Base-by-base conservation (phyloP, 2,113 vertebrate species). In the Charina bottae region DNA sequence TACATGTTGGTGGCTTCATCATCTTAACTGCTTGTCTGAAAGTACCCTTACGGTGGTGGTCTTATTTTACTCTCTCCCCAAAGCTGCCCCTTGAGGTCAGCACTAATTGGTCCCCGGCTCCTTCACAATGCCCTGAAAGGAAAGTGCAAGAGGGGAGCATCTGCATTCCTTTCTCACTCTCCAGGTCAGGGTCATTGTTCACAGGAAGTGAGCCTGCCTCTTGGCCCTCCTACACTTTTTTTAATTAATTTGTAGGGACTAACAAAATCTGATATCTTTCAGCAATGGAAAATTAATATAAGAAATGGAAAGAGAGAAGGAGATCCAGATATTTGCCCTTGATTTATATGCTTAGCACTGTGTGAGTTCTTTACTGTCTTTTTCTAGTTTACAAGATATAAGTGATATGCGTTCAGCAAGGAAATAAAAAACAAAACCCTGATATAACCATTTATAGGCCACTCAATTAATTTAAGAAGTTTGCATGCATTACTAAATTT, bases 391-490 rank as follows among this genome's bases (percentile, higher is more conserved):
- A 95, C 92, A 92, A 96, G 93, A 92, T 96, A 93, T 92, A 95
- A 94, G 94, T 95, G 95, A 95, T 95, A 96, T 95, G 93, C 37
- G 12, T 94, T 97, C 95, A 96, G 93, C 96, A 96, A 96, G 94
- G 92, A 93, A 94, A 94, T 96, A 96, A 97, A 96, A 96, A 95
- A 96, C 92, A 94, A 96, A 96, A 97, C 95, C 96, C 94, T 97
- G 96, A 94, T 95, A 95, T 96, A 95, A 95, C 96, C 95, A 96
- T 96, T 95, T 96, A 96, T 96, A 97, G 96, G 95, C 96, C 96
- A 97, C 93, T 86, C 28, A 96, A 94, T 96, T 97, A 96, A 88
- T 93, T 96, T 96, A 94, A 96, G 95, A 95, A 95, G 92, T 96
- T 96, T 96, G 90, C 92, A 88, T 95, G 95, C 95, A 96, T 97